Percentiles rank a stretch among this genome's conserved stretches.
Conservation (phyloP, 2,888 invertebrate genomes). For the Sminthurides aquaticus region DNA sequence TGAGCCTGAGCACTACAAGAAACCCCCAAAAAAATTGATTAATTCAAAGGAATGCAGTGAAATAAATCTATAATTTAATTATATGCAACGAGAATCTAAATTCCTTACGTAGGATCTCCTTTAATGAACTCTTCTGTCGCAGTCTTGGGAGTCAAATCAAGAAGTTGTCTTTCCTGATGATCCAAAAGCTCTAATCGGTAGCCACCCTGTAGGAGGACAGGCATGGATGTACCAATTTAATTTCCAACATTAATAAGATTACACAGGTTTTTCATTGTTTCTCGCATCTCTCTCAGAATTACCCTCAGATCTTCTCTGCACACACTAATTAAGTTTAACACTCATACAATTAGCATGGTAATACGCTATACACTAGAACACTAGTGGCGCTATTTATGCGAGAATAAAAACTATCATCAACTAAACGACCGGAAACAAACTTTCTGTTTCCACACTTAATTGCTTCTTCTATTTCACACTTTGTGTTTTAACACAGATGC, state of each 20-base stretch:
- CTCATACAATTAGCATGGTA: not conserved
- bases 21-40: not conserved
- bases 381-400: no score
- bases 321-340: no score
- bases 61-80: not conserved
- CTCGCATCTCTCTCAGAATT: no score
- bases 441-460: no score
- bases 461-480: no score
- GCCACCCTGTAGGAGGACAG: slow-evolving; percentile 68
- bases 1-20: slow-evolving; percentile 65
- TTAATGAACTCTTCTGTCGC: slow-evolving; percentile 71
- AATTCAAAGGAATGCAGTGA: not conserved
- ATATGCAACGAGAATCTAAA: no score
- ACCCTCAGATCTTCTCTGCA: no score
- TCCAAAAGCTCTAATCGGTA: slow-evolving; percentile 82
- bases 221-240: not conserved
- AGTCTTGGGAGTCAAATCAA: slow-evolving; percentile 75
- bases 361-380: no score
- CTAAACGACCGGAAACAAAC: no score
- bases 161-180: slow-evolving; percentile 69
- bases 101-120: slow-evolving; percentile 75
- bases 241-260: not conserved
- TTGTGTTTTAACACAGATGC: no score
- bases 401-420: not conserved
- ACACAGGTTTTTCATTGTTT: not conserved